Percentiles rank a stretch among this genome's conserved stretches.
Conservation (phyloP, 2,797 vertebrate species). For the Halcyon leucocephala region DNA sequence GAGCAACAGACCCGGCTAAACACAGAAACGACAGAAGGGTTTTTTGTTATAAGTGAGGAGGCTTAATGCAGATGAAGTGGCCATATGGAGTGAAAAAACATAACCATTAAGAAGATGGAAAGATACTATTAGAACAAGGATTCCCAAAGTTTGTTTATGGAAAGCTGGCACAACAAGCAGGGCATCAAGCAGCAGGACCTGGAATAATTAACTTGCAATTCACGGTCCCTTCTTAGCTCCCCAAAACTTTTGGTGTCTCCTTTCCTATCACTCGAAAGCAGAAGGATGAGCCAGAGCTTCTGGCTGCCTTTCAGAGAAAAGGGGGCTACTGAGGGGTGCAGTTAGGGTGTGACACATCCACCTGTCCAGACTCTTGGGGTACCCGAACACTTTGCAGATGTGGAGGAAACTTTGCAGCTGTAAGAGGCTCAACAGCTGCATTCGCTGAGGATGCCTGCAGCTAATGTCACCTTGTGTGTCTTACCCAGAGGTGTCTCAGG, state of each 20-base stretch:
- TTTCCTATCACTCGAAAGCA: not conserved
- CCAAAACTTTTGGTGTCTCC: not conserved
- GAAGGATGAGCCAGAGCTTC: not conserved
- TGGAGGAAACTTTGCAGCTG: not conserved
- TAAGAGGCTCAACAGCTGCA: not conserved
- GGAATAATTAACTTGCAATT: constrained; percentile 4
- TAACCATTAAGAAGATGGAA: constrained; percentile 56
- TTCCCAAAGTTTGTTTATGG: constrained; percentile 69
- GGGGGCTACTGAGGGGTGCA: not conserved
- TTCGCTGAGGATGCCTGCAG: not conserved
- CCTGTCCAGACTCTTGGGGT: not conserved
- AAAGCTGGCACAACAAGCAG: constrained; percentile 27
- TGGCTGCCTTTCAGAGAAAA: not conserved
- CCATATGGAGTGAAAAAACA: constrained; percentile 70
- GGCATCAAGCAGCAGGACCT: not conserved
- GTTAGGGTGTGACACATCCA: not conserved
- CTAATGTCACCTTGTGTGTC: not conserved
- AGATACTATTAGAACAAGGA: constrained; percentile 64
- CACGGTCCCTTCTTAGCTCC: not conserved
- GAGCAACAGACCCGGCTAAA: constrained; percentile 67
- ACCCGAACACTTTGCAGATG: not conserved
- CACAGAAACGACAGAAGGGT: constrained; percentile 69
- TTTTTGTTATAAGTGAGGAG: constrained; percentile 57
- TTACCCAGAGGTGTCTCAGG: not conserved
- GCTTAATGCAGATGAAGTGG: constrained; percentile 68